These are phyloP conservation scores for Acipenser oxyrinchus DNA, from an alignment of 2,797 vertebrate genomes.

Conservation along the genomic window DNA sequence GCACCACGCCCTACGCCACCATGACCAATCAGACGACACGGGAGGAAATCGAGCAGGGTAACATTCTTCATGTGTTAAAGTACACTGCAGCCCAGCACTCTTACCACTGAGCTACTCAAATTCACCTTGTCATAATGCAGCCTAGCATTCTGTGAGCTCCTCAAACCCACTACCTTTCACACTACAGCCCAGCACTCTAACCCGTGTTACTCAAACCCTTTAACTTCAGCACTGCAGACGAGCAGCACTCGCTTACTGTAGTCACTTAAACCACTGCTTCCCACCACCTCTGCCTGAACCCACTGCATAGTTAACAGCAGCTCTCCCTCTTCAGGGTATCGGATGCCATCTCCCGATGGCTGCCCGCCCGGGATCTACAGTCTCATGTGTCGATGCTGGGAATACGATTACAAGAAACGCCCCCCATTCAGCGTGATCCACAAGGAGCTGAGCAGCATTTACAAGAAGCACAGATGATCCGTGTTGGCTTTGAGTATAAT, in stretches of 20 bases:
- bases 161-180: background rate
- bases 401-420: constrained; percentile 68
- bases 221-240: background rate
- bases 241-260: background rate
- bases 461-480: constrained; percentile 40
- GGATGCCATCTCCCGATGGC: constrained; percentile 65
- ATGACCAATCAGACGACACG: constrained; percentile 88
- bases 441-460: constrained; percentile 62
- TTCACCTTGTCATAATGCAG: background rate
- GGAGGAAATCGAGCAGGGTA: constrained; percentile 83
- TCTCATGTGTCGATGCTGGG: constrained; percentile 86
- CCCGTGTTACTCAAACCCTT: background rate
- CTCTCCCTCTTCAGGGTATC: constrained; percentile 59
- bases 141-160: background rate
- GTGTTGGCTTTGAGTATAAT: too few species aligned
- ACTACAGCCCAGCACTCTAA: background rate
- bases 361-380: constrained; percentile 75
- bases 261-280: background rate
- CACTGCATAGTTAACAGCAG: background rate
- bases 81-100: too few species aligned
- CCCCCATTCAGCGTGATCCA: constrained; percentile 68
- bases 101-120: too few species aligned
- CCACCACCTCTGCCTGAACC: background rate
- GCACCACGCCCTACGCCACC: constrained; percentile 72
- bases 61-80: constrained; percentile 19